These are phyloP conservation scores for Paracentrotus lividus DNA, from an alignment of 53 echinoderm and acorn worm species.

Conservation along the genomic window DNA sequence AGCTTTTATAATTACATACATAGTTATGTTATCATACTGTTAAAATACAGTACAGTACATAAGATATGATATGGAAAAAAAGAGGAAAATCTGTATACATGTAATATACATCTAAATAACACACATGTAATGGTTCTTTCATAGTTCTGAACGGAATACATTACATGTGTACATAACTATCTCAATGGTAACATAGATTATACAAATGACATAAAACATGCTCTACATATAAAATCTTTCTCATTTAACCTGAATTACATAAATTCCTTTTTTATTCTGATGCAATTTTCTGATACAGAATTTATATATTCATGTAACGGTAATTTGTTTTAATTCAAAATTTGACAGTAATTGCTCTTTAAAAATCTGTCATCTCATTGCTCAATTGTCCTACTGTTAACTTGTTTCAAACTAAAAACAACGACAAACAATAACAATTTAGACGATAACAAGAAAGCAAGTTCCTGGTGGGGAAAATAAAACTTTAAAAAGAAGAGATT, in stretches of 20 bases:
- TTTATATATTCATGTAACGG: no score
- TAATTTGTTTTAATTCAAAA: not conserved
- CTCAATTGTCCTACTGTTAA: not conserved
- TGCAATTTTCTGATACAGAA: slow-evolving; percentile 9
- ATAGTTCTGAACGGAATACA: not conserved
- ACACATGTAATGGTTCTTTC: not conserved
- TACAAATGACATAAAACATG: not conserved
- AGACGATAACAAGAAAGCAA: not conserved
- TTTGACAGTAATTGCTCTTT: not conserved
- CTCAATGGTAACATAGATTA: not conserved
- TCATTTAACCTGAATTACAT: not conserved
- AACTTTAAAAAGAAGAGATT: not conserved
- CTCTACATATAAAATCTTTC: not conserved
- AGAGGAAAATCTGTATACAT: not conserved
- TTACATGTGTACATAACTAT: not conserved
- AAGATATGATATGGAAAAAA: not conserved
- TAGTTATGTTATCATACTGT: not conserved
- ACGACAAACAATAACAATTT: not conserved
- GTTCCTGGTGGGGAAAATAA: not conserved
- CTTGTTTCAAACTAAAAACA: not conserved
- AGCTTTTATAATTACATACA: not conserved
- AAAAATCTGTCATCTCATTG: not conserved
- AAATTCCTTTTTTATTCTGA: not conserved
- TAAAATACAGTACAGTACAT: not conserved
- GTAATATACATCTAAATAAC: not conserved